Evolutionary conservation across 2,888 invertebrate genomes (phyloP), one percentile per base, ranked within the genome.

Genomic region (Drosophila meridiana): DNA sequence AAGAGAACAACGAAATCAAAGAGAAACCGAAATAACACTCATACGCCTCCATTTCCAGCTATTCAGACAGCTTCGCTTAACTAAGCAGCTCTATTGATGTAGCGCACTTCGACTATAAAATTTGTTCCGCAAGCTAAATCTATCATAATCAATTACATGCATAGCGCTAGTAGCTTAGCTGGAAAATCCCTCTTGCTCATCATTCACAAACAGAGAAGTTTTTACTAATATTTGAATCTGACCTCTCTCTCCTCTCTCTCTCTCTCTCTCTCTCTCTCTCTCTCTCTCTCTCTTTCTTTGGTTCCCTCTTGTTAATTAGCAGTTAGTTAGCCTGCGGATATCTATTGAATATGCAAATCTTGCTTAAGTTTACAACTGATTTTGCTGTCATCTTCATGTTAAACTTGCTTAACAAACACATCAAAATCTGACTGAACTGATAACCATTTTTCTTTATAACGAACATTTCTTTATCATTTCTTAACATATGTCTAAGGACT

Each of bases 151-250:
- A 76, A 80, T 80, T 73, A 70, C 67, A 67, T 63, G 66, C 63
- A 45, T 47, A 50, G 38, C 45, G 62, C 43, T 75, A 65, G 64
- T 68, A 69, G 65, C n/a, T 45, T 0, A 20, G 26, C 48, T 59
- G 80, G 81, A 77, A 79, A 79, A 80, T 73, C 79, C 79, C 68
- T 69, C 65, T 68, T 68, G 70, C 77, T 80, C 79, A 80, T 69
- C 76, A 45, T 34, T 67, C 50, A 32, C n/a, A 50, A 50, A 20
- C 34, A 13, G 52, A 36, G 13, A 52, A 34, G 34, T 26, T 36
- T 14, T 42, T 50, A 32, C 48, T 4, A 48, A 30, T 47, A 47
- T 28, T 28, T 28, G 1, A 28, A 7, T 20, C 43, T 20, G 20
- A 20, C 30, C 8, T 56, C 40, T 11, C 43, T 14, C 43, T 55